Conservation (phyloP, 2,797 vertebrate species). For the Lagodon rhomboides region DNA sequence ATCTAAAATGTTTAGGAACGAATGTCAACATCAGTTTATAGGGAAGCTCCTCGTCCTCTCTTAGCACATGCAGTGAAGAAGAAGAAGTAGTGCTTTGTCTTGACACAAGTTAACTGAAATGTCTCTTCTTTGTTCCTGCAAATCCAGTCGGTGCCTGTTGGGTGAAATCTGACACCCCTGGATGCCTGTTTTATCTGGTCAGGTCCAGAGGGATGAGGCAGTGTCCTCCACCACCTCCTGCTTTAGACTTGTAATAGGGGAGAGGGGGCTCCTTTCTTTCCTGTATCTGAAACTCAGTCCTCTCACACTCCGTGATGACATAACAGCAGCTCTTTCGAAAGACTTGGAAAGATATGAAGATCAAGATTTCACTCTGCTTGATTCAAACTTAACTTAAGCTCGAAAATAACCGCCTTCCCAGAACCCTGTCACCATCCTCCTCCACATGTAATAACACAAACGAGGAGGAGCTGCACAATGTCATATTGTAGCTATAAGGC, state of each 20-base stretch:
- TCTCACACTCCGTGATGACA: not conserved
- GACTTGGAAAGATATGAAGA: not conserved
- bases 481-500: not conserved
- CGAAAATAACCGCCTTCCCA: not conserved
- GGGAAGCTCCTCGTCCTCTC: constrained; percentile 29
- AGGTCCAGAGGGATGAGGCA: constrained; percentile 20
- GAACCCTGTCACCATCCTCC: not conserved
- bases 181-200: constrained; percentile 11
- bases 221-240: not conserved
- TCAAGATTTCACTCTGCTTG: not conserved
- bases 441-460: not conserved
- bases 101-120: not conserved
- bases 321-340: not conserved
- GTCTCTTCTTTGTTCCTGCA: constrained; percentile 3
- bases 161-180: constrained; percentile 47
- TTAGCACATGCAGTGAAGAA: not conserved
- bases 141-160: not conserved
- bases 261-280: not conserved
- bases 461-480: not conserved
- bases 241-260: constrained; percentile 6
- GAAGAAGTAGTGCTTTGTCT: constrained; percentile 2
- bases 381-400: not conserved
- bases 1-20: constrained; percentile 31
- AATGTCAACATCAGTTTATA: constrained; percentile 9
- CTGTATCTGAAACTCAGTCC: constrained; percentile 2